Conservation (phyloP, 2,888 invertebrate species). For the Caenorhabditis afra region DNA sequence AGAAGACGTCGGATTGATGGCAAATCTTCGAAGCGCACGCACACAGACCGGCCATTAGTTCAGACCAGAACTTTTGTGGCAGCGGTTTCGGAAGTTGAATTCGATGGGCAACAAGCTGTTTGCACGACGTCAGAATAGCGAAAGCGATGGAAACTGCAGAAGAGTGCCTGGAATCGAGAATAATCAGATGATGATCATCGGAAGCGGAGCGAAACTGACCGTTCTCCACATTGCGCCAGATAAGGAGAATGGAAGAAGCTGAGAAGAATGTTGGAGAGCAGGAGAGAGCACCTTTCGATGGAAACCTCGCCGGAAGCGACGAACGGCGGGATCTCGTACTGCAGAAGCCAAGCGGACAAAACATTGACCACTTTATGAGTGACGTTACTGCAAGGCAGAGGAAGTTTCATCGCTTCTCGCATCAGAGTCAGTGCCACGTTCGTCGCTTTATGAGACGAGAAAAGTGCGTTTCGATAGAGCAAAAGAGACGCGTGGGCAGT, state of each 20-base stretch:
- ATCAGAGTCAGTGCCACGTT: constrained; percentile 77
- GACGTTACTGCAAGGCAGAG: constrained; percentile 77
- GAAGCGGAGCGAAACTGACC: constrained; percentile 34
- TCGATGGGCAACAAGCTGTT: constrained; percentile 75
- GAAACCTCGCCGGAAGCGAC: constrained; percentile 73
- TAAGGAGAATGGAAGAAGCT: constrained; percentile 79
- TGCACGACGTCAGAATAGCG: constrained; percentile 73
- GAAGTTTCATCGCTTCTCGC: constrained; percentile 78
- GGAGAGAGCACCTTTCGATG: constrained; percentile 70
- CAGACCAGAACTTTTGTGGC: constrained; percentile 73
- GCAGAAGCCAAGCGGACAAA: constrained; percentile 74
- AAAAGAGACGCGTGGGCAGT: constrained; percentile 69
- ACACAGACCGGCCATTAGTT: constrained; percentile 71
- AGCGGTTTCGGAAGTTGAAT: constrained; percentile 70
- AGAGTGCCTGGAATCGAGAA: constrained; percentile 46
- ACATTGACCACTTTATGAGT: constrained; percentile 77
- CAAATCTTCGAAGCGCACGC: constrained; percentile 65
- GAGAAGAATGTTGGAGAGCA: constrained; percentile 74
- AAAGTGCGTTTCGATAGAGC: constrained; percentile 72
- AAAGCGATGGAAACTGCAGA: constrained; percentile 76
- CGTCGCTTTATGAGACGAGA: constrained; percentile 73
- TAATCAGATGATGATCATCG: not conserved
- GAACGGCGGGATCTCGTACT: constrained; percentile 77
- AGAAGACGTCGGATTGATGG: constrained; percentile 71
- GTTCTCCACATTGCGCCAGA: constrained; percentile 72